phyloP scores from a whole-genome alignment of 2,888 invertebrate genomes.

The Gastracanthus pulcherrimus region DNA sequence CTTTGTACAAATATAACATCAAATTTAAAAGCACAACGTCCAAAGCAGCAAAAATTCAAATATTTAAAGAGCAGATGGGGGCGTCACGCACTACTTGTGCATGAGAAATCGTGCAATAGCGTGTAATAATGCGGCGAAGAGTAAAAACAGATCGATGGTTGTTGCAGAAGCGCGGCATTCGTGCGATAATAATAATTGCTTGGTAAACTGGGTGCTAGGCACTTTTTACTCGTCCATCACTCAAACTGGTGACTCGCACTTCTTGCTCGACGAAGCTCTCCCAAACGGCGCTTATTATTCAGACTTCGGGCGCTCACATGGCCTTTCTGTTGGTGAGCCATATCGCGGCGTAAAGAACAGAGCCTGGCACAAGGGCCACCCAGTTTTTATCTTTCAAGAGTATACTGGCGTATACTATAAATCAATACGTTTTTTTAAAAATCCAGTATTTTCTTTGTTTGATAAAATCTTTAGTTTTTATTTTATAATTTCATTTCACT shows the following conservation, averaged over 20 bases:
- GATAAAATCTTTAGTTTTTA: no score
- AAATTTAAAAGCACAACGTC: not conserved
- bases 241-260: slow-evolving; percentile 58
- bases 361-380: not conserved
- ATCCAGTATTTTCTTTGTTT: no score
- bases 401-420: no score
- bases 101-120: not conserved
- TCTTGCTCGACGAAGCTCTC: slow-evolving; percentile 31
- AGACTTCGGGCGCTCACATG: not conserved
- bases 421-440: no score
- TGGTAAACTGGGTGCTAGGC: slow-evolving; percentile 61
- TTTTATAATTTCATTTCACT: no score
- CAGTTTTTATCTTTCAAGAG: not conserved
- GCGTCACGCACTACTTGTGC: not conserved
- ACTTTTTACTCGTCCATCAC: slow-evolving; percentile 70
- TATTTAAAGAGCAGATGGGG: not conserved
- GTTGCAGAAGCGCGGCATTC: slow-evolving; percentile 57
- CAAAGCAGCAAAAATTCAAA: not conserved
- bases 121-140: not conserved
- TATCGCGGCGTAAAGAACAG: not conserved
- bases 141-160: slow-evolving; percentile 21
- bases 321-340: not conserved
- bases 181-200: slow-evolving; percentile 65
- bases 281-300: slow-evolving; percentile 15
- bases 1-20: not conserved